Percentiles rank a stretch among this genome's conserved stretches.
These are phyloP conservation scores for Ailurus styani DNA, from an alignment of 2,113 vertebrate genomes.

Conservation along the genomic window DNA sequence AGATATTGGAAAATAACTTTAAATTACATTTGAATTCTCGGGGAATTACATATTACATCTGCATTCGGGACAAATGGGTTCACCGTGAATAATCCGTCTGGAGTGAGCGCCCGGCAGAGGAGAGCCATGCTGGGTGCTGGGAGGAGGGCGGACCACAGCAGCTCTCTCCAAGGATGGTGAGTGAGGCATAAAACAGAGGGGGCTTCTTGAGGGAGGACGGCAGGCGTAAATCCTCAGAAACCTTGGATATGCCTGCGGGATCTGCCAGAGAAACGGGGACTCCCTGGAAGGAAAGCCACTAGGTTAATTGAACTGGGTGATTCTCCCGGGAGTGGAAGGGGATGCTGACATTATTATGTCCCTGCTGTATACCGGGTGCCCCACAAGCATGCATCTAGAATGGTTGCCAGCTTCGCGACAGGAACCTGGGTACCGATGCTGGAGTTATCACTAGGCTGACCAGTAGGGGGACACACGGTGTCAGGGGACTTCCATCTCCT, in stretches of 20 bases:
- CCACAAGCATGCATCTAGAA: neutral
- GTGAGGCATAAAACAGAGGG: neutral
- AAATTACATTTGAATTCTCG: conserved; percentile 75
- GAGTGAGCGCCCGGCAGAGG: conserved; percentile 29
- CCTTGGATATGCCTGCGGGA: neutral
- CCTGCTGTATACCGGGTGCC: neutral
- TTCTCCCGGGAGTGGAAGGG: neutral
- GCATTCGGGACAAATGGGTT: conserved; percentile 64
- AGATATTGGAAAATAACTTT: conserved; percentile 76
- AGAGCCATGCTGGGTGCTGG: neutral
- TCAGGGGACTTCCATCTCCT: neutral
- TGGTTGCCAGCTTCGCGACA: neutral
- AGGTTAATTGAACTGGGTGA: neutral
- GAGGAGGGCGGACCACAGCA: neutral
- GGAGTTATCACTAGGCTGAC: neutral
- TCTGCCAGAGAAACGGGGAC: neutral
- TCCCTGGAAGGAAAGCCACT: neutral
- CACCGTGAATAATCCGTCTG: conserved; percentile 49
- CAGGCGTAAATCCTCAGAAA: neutral
- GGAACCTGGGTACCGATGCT: neutral
- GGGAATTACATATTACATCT: conserved; percentile 66
- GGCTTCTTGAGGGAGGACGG: neutral
- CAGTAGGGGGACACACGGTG: neutral
- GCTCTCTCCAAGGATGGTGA: neutral
- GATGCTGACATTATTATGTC: neutral